Evolutionary conservation across 2,888 invertebrate genomes (phyloP).

Genomic region (Drosophila mettleri): DNA sequence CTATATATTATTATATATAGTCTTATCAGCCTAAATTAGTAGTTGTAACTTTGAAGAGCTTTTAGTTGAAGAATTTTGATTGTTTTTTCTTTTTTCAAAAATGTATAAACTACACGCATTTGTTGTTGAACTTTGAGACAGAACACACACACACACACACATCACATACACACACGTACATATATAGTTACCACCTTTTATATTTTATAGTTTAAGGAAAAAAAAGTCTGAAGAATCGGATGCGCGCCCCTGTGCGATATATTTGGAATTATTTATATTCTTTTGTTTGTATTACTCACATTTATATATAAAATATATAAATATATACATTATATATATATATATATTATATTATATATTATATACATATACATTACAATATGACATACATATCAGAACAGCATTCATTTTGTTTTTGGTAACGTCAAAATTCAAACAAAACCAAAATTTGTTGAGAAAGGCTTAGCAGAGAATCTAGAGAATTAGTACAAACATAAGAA

Average conservation of each 20-base stretch:
- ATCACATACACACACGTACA: conserved; percentile 15
- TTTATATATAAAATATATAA: conserved; percentile 18
- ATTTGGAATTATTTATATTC: conserved; percentile 45
- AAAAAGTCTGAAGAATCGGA: conserved; percentile 17
- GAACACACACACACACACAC: conserved; percentile 27
- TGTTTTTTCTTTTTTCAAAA: conserved; percentile 4
- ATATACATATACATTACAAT: conserved; percentile 18
- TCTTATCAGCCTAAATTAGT: background rate
- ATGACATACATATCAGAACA: conserved; percentile 46
- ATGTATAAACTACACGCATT: conserved; percentile 29
- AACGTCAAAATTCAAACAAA: conserved; percentile 27
- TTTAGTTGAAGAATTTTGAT: conserved; percentile 16
- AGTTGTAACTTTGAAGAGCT: conserved; percentile 10
- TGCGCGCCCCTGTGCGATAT: conserved; percentile 48
- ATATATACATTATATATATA: background rate
- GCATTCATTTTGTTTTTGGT: conserved; percentile 47
- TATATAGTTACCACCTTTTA: background rate
- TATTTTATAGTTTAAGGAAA: background rate
- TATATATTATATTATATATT: background rate
- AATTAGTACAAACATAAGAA: conserved; percentile 12
- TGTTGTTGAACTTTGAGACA: conserved; percentile 25
- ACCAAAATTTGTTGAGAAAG: conserved; percentile 14
- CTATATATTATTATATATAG: too few species aligned
- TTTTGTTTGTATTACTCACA: conserved; percentile 64
- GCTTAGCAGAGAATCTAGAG: conserved; percentile 2